Percentiles rank a stretch among this genome's conserved stretches.
Evolutionary conservation across 2,888 invertebrate genomes (phyloP).

Genomic region (Metopia argyrocephala): DNA sequence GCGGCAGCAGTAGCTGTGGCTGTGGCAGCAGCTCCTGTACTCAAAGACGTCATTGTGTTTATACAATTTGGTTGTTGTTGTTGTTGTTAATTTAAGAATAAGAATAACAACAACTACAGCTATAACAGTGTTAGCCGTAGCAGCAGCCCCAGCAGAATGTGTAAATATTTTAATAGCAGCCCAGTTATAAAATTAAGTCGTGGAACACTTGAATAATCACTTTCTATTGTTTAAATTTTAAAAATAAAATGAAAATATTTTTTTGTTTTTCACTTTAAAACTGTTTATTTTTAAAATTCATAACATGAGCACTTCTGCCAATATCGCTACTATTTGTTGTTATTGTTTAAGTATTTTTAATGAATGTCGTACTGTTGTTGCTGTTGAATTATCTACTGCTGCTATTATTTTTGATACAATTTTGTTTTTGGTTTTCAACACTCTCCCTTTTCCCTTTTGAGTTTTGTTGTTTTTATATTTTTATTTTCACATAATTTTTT

Average conservation of each 20-base stretch:
- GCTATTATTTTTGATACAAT: conserved; percentile 5
- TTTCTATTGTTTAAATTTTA: conserved; percentile 52
- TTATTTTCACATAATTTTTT: background rate
- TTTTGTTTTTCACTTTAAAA: background rate
- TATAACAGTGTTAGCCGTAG: background rate
- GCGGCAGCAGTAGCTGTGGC: too few relatives aligned
- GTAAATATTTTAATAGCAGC: too few relatives aligned
- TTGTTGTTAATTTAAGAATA: conserved; percentile 20
- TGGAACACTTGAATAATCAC: conserved; percentile 54
- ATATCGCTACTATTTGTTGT: background rate
- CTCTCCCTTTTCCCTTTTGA: conserved; percentile 32
- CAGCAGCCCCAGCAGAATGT: background rate
- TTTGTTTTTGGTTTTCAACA: conserved; percentile 18
- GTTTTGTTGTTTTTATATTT: background rate
- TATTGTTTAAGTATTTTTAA: conserved; percentile 42
- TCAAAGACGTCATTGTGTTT: conserved; percentile 50
- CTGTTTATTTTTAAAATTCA: background rate
- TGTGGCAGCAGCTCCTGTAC: conserved; percentile 38
- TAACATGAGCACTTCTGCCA: background rate
- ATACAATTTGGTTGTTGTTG: background rate
- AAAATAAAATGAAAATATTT: background rate
- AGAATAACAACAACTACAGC: background rate
- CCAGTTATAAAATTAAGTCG: too few relatives aligned
- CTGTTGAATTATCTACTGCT: conserved; percentile 31
- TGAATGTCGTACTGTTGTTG: background rate